A percentile compares a stretch with the other conserved stretches of the same genome.
phyloP scores from a whole-genome alignment of 2,888 invertebrate genomes.

The Epinotia ramella region DNA sequence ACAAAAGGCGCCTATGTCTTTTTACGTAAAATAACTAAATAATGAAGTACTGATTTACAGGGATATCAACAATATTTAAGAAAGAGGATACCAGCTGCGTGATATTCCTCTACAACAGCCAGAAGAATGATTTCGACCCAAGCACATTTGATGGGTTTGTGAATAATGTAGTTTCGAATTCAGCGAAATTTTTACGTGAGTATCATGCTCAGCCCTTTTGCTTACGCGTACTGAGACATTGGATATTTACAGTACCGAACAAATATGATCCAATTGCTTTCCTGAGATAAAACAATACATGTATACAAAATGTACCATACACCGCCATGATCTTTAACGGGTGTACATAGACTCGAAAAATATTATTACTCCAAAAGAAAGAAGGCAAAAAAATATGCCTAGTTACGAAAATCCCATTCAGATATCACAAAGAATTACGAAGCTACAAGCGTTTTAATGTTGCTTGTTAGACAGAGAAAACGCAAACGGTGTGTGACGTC shows the following conservation, averaged over 20 bases:
- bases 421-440: too few species aligned
- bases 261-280: not conserved
- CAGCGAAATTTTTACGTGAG: constrained; percentile 78
- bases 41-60: constrained; percentile 57
- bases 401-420: too few species aligned
- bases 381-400: too few species aligned
- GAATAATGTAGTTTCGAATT: constrained; percentile 63
- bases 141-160: constrained; percentile 66
- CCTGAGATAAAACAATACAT: too few species aligned
- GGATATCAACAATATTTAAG: constrained; percentile 71
- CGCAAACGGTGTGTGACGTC: too few species aligned
- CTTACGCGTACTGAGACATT: not conserved
- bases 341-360: too few species aligned
- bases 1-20: not conserved
- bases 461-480: too few species aligned
- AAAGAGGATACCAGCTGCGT: constrained; percentile 74
- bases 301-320: too few species aligned
- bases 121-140: constrained; percentile 57
- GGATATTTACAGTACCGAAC: not conserved
- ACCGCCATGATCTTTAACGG: too few species aligned
- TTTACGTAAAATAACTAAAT: not conserved
- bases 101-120: constrained; percentile 74
- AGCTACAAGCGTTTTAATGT: too few species aligned
- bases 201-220: constrained; percentile 33
- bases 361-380: too few species aligned